These are phyloP conservation scores for Drosophila cognata DNA, from an alignment of 2,888 invertebrate genomes.

Conservation along the genomic window DNA sequence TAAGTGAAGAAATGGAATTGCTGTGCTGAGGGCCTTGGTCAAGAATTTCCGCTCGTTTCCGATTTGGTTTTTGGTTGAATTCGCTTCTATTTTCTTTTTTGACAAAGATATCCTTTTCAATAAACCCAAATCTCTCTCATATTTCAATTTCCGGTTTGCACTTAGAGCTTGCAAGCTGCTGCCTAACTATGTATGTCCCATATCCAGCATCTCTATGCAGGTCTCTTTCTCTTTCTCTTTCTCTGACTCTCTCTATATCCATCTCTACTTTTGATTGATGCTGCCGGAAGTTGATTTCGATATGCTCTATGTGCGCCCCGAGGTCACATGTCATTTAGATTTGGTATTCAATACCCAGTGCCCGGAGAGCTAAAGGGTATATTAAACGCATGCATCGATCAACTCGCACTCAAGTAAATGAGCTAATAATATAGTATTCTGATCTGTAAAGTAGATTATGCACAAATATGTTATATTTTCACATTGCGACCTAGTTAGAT, in stretches of 20 bases:
- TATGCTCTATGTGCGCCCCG: conserved; percentile 23
- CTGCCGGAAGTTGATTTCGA: conserved; percentile 67
- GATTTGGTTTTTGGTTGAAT: neutral
- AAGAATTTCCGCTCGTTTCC: conserved; percentile 60
- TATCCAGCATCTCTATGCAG: neutral
- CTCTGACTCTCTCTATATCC: neutral
- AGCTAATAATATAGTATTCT: neutral
- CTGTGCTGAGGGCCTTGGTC: conserved; percentile 8
- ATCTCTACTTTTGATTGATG: conserved; percentile 62
- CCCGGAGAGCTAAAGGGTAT: no score
- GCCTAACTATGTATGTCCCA: conserved; percentile 27
- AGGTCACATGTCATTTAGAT: conserved; percentile 51
- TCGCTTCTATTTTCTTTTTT: neutral
- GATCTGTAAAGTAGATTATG: neutral
- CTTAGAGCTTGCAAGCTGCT: conserved; percentile 29
- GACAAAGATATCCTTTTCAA: conserved; percentile 44
- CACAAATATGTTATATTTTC: neutral
- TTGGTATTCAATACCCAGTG: conserved; percentile 39
- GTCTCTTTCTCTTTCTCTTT: neutral
- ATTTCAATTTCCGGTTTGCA: conserved; percentile 72
- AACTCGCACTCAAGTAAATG: neutral
- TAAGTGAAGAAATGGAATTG: conserved; percentile 16
- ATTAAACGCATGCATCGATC: neutral
- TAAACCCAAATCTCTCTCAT: conserved; percentile 26
- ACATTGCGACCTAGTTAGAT: no score